Conservation (phyloP, 1,140 invertebrate species). For the Amphibalanus amphitrite region DNA sequence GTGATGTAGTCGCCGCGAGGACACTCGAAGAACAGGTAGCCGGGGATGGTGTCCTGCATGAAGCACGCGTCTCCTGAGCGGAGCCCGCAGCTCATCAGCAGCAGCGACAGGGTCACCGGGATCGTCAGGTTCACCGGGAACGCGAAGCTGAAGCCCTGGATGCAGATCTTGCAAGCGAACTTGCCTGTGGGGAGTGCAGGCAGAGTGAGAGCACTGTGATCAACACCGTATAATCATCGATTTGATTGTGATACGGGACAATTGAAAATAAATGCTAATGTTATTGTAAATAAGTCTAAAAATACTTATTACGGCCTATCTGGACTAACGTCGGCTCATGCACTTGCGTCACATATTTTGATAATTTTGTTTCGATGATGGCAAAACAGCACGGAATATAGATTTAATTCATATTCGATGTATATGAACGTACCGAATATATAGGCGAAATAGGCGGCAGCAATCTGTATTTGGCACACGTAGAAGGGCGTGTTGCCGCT, state of each 20-base stretch:
- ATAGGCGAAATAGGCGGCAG: slow-evolving; percentile 69
- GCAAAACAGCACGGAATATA: too few species aligned
- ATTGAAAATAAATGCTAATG: too few species aligned
- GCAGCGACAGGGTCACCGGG: slow-evolving; percentile 66
- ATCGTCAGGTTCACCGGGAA: slow-evolving; percentile 84
- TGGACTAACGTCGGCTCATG: too few species aligned
- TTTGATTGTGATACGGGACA: too few species aligned
- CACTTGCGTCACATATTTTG: too few species aligned
- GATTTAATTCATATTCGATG: neutral
- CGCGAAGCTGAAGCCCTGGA: slow-evolving; percentile 89
- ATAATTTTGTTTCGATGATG: too few species aligned
- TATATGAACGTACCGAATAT: slow-evolving; percentile 44
- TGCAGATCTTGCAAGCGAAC: slow-evolving; percentile 90
- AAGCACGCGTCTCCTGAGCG: slow-evolving; percentile 61
- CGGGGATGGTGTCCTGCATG: slow-evolving; percentile 53
- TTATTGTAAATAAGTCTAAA: too few species aligned
- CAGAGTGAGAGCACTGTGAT: too few species aligned
- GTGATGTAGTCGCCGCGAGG: slow-evolving; percentile 60
- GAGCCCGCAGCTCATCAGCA: slow-evolving; percentile 74
- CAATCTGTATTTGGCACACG: slow-evolving; percentile 60
- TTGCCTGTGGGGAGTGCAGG: slow-evolving; percentile 41
- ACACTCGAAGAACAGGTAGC: slow-evolving; percentile 78
- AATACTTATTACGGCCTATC: too few species aligned
- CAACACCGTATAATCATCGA: too few species aligned
- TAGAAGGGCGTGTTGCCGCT: slow-evolving; percentile 53